Evolutionary conservation across 2,113 vertebrate genomes (phyloP).

Genomic region (Xyliphius kryptos): DNA sequence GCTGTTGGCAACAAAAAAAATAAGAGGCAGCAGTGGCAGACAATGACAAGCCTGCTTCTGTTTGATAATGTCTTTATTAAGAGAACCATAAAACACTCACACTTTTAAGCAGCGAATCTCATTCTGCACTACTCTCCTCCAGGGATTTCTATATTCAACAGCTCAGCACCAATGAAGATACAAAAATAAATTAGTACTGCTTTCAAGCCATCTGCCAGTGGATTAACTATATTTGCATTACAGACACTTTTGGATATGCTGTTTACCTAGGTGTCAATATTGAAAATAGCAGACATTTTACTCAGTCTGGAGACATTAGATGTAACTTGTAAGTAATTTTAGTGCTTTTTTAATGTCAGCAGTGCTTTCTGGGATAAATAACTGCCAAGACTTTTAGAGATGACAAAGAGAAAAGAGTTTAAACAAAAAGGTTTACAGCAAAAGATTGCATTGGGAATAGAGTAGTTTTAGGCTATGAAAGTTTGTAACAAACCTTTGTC

Average conservation of each 20-base stretch:
- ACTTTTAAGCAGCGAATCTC: constrained; percentile 38
- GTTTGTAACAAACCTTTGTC: constrained; percentile 81
- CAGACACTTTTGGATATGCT: constrained; percentile 10
- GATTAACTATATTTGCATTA: constrained; percentile 13
- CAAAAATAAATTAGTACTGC: constrained; percentile 31
- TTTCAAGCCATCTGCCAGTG: constrained; percentile 21
- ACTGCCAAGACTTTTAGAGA: not conserved
- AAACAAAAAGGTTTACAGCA: constrained; percentile 5
- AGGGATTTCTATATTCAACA: constrained; percentile 10
- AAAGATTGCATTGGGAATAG: constrained; percentile 11
- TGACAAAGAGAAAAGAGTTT: constrained; percentile 2
- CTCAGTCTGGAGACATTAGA: constrained; percentile 2
- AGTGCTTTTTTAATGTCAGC: not conserved
- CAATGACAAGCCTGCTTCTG: constrained; percentile 38
- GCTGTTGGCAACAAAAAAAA: constrained; percentile 42
- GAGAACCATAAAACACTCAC: constrained; percentile 42
- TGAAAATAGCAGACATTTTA: not conserved
- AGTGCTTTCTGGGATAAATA: constrained; percentile 7
- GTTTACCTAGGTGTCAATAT: constrained; percentile 13
- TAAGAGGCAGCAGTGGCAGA: constrained; percentile 46
- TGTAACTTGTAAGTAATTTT: constrained; percentile 6
- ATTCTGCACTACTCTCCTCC: constrained; percentile 26
- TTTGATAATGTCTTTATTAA: constrained; percentile 53
- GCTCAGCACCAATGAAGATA: constrained; percentile 22
- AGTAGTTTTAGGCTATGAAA: constrained; percentile 6